phyloP scores from a whole-genome alignment of 2,888 invertebrate species.

The Alloplasta piceator region DNA sequence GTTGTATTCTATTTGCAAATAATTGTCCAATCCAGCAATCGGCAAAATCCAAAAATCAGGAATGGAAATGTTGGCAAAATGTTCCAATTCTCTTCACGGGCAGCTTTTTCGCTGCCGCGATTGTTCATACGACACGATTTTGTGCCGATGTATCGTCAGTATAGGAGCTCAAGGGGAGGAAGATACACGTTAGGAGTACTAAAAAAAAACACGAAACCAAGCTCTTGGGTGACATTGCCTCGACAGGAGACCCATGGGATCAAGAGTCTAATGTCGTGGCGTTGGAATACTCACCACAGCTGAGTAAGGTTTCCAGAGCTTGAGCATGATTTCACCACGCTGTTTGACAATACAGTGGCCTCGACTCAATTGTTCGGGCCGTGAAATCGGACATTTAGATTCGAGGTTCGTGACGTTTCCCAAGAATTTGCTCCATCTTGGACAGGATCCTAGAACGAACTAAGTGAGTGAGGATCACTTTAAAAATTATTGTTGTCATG shows the following conservation, averaged over 20 bases:
- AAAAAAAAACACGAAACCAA: slow-evolving; percentile 42
- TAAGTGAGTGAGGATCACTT: slow-evolving; percentile 2
- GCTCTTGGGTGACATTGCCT: slow-evolving; percentile 54
- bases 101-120: slow-evolving; percentile 33
- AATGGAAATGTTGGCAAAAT: neutral
- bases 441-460: too few species aligned
- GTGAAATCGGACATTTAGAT: slow-evolving; percentile 66
- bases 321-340: slow-evolving; percentile 1
- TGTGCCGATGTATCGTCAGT: slow-evolving; percentile 4
- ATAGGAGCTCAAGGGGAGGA: neutral
- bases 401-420: slow-evolving; percentile 40
- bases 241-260: slow-evolving; percentile 56
- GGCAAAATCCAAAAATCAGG: neutral
- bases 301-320: slow-evolving; percentile 30
- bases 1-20: neutral
- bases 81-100: neutral
- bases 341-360: neutral
- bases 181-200: slow-evolving; percentile 30
- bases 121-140: neutral
- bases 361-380: slow-evolving; percentile 7
- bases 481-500: neutral
- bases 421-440: neutral
- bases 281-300: slow-evolving; percentile 7
- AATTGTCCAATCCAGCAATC: neutral
- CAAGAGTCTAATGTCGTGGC: neutral